Evolutionary conservation across 2,113 vertebrate genomes (phyloP).

Genomic region (Takifugu flavidus): DNA sequence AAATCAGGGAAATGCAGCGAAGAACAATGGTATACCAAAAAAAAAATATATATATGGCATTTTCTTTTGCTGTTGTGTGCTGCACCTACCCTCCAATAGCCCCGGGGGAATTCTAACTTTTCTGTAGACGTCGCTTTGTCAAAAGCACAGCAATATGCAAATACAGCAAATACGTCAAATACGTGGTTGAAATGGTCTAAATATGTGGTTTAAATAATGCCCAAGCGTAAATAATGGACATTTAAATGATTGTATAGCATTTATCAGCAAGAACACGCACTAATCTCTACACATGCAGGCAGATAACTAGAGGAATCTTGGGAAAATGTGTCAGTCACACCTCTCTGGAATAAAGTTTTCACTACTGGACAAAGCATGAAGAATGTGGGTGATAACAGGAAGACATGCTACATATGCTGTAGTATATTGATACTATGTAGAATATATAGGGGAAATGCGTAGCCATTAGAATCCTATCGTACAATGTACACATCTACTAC

Average conservation of each 20-base stretch:
- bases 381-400: not conserved
- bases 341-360: constrained; percentile 8
- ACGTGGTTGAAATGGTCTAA: not conserved
- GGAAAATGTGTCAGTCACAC: constrained; percentile 24
- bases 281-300: constrained; percentile 3
- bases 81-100: constrained; percentile 7
- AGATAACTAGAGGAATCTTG: constrained; percentile 4
- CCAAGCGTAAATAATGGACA: constrained; percentile 16
- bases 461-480: no score
- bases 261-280: constrained; percentile 4
- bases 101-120: constrained; percentile 21
- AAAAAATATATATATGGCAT: constrained; percentile 13
- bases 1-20: constrained; percentile 33
- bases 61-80: constrained; percentile 13
- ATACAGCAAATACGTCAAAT: constrained; percentile 39
- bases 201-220: constrained; percentile 40
- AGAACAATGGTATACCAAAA: constrained; percentile 5
- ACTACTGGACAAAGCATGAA: not conserved
- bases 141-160: constrained; percentile 15
- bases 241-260: constrained; percentile 24
- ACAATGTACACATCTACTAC: no score
- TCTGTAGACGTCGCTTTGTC: constrained; percentile 10
- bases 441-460: no score
- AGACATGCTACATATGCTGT: no score
- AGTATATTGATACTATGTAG: no score